Evolutionary conservation across 2,797 vertebrate genomes (phyloP).

Genomic region (Syngnathus rostellatus): DNA sequence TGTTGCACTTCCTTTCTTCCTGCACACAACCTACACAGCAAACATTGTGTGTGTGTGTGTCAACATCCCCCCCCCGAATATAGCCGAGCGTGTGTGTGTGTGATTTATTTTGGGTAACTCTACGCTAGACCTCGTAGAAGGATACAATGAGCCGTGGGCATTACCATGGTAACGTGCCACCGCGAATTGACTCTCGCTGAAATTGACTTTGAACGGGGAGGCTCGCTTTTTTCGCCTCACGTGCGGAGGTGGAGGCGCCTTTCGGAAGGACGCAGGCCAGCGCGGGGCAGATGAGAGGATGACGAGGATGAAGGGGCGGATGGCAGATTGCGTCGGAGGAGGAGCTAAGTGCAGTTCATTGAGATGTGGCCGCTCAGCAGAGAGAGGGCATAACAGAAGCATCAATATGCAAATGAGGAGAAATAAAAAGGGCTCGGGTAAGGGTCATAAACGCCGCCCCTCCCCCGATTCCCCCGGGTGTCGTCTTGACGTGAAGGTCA

Average conservation of each 20-base stretch:
- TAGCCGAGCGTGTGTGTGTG: constrained; percentile 6
- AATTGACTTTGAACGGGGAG: constrained; percentile 1
- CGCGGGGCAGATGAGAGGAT: constrained; percentile 18
- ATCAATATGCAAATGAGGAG: constrained; percentile 33
- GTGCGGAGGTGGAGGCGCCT: neutral
- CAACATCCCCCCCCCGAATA: neutral
- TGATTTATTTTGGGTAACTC: constrained; percentile 48
- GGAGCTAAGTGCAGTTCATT: too few species aligned
- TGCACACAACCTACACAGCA: constrained; percentile 20
- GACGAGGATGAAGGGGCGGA: constrained; percentile 23
- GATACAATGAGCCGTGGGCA: constrained; percentile 24
- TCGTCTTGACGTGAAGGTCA: constrained; percentile 51
- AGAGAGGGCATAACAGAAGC: neutral
- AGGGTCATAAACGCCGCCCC: constrained; percentile 11
- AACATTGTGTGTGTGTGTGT: constrained; percentile 7
- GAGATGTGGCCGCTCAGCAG: neutral
- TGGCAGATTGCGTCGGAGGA: constrained; percentile 45
- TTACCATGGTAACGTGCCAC: constrained; percentile 49
- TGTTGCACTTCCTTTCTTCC: constrained; percentile 36
- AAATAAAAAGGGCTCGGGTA: constrained; percentile 17
- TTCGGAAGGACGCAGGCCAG: constrained; percentile 5
- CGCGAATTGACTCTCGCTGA: constrained; percentile 16
- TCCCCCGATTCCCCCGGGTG: constrained; percentile 31
- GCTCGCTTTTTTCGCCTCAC: neutral
- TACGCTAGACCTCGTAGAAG: constrained; percentile 32